These are phyloP conservation scores for Gari tellinella DNA, from an alignment of 2,888 invertebrate genomes.

Conservation along the genomic window DNA sequence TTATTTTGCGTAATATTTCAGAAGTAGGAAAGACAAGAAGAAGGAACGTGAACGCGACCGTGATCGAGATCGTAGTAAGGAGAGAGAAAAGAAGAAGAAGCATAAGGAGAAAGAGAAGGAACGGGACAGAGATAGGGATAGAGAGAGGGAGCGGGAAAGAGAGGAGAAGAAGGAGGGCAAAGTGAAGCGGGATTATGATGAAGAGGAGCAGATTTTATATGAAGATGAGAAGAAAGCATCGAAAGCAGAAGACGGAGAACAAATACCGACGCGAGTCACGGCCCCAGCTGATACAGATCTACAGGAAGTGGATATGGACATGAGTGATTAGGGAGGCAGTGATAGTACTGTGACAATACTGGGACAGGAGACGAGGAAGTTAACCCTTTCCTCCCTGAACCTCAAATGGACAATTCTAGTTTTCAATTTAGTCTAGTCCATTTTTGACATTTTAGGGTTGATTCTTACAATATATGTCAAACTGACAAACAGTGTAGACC, in stretches of 20 bases:
- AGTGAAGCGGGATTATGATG: conserved; percentile 74
- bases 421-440: no score
- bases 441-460: no score
- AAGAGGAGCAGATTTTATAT: conserved; percentile 72
- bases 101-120: conserved; percentile 66
- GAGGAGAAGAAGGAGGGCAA: conserved; percentile 52
- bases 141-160: conserved; percentile 11
- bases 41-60: no score
- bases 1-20: no score
- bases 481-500: no score
- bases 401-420: no score
- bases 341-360: not conserved
- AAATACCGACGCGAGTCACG: conserved; percentile 43
- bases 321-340: conserved; percentile 70
- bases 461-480: no score
- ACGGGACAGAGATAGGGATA: conserved; percentile 48
- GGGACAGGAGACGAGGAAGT: no score
- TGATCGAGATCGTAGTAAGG: conserved; percentile 62
- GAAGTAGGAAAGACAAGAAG: conserved; percentile 42
- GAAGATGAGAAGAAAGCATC: conserved; percentile 51
- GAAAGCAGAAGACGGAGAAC: conserved; percentile 47
- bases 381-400: no score
- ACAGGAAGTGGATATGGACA: conserved; percentile 78
- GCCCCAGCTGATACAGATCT: conserved; percentile 63
- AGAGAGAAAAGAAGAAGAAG: conserved; percentile 61